These are phyloP conservation scores for Aurelia sp. DNA, from an alignment of 30 jellyfish, hydroid and myxozoan genomes.

Conservation along the genomic window DNA sequence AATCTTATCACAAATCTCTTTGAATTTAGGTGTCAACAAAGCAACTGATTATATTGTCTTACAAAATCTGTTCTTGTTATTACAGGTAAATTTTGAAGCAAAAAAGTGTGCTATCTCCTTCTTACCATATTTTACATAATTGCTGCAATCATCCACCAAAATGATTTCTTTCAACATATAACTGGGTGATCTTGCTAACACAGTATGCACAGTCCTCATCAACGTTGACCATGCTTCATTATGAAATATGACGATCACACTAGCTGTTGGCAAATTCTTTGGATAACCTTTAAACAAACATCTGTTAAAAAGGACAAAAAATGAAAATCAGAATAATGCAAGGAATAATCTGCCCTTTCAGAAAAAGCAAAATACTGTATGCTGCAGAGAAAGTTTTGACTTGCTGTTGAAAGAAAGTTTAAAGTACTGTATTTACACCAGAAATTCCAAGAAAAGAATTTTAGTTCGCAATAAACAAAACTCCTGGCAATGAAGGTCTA, in stretches of 20 bases:
- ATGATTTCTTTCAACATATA: constrained; percentile 82
- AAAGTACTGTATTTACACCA: too few relatives aligned
- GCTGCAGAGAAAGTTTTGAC: too few relatives aligned
- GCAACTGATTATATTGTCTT: too few relatives aligned
- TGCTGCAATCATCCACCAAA: constrained; percentile 95
- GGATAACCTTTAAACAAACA: constrained; percentile 83
- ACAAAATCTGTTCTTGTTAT: too few relatives aligned
- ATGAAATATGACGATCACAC: constrained; percentile 94
- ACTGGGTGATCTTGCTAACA: constrained; percentile 92
- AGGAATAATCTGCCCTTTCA: not conserved
- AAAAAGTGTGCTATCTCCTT: not conserved
- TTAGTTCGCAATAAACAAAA: too few relatives aligned
- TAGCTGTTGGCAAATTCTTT: constrained; percentile 85
- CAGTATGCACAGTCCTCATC: constrained; percentile 97
- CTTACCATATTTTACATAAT: constrained; percentile 76
- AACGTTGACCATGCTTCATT: constrained; percentile 99
- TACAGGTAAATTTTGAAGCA: not conserved
- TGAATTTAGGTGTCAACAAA: too few relatives aligned
- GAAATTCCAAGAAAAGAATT: too few relatives aligned
- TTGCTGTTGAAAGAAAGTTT: too few relatives aligned
- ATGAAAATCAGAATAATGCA: not conserved
- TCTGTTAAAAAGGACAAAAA: constrained; percentile 20
- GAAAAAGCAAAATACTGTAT: too few relatives aligned
- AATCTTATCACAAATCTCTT: too few relatives aligned
- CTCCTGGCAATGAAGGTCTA: too few relatives aligned